Base-by-base conservation (phyloP, 2,797 vertebrate genomes). In the Linurgus olivaceus region DNA sequence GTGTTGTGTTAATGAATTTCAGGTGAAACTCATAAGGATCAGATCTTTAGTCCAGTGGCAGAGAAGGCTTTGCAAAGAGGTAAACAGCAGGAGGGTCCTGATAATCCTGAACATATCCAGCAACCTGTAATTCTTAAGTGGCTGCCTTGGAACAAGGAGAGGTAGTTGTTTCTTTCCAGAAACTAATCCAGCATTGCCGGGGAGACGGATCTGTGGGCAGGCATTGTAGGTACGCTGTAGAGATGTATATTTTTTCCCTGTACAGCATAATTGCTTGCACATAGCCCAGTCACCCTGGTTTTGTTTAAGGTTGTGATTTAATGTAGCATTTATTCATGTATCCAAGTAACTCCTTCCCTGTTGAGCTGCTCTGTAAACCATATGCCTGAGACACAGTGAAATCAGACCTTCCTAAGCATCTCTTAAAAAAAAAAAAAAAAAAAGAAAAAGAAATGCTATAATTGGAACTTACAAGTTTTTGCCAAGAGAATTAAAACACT, bases 401-500 rank as follows among this genome's bases (percentile, higher is more conserved):
- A 91, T 78, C 73, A 95, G 80, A 93, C 88, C 80, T 93, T 96
- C 85, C 63, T 76, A 79, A 87, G 77, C 92, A 86, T 88, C 40
- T 86, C 37, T 82, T 44, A 31, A 63, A 79, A 85, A 72, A 79
- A 38, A 37, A 79, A 38, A 37, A 37, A 37, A 47, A 62, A n/a
- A 3, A 42, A 28, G 12, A 23, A 54, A 23, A 76, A 73, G 17
- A 72, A 23, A 29, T 6, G 63, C 89, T 96, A 86, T 93, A 92
- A 93, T 93, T 90, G 78, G 94, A 91, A 90, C 70, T 44, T 85
- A 45, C 2, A 96, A 83, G 59, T 71, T 95, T 96, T 93, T 96
- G 91, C 91, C 89, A 94, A 91, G 91, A 92, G 85, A 95, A 89
- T 85, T 91, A 92, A 91, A 94, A 80, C 77, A 62, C 38, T 83